Base-by-base conservation (phyloP, 2,113 vertebrate species). In the Chlamydotis undulata region DNA sequence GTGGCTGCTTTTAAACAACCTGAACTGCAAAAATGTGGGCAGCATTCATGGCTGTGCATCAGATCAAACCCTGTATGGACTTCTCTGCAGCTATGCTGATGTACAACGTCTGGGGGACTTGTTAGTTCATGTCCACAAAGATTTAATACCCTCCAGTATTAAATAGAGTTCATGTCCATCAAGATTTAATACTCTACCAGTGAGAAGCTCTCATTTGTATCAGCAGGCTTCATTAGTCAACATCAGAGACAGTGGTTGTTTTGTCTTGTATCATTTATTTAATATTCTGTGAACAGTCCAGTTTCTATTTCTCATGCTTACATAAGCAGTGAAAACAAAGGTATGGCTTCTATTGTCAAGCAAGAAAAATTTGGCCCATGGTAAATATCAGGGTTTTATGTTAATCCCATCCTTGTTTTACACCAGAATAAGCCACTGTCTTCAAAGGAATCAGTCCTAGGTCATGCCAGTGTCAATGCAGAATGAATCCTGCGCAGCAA, bases 361-460 rank as follows among this genome's bases (percentile, higher is more conserved):
- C 77, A 92, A 89, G 41, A 37, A 79, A 26, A 91, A 85, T 55
- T 80, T 89, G 74, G 57, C 80, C 70, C 14, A 63, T 0, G 0
- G 83, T 79, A 95, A 93, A 92, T 92, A 94, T 76, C 61, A 90
- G 77, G 26, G 45, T 60, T 89, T 94, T 77, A 75, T 91, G 82
- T 78, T 94, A 96, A 96, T 97, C 81, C 39, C 56, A 49, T 93
- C 79, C 82, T 90, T 92, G 76, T 94, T 95, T 96, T 83, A 83
- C 52, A 83, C 12, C 39, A 81, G 65, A 89, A 78, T 61, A 87
- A 95, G 8, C 45, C 86, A 85, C 37, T 87, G 61, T 45, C 67
- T 95, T 95, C 92, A 97, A 91, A 94, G 23, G 91, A 84, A 70
- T 89, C 89, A 92, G 57, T 87, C 81, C 31, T 87, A 75, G 80